These are phyloP conservation scores for Vollenhovia emeryi DNA, from an alignment of 1,140 invertebrate genomes.

Conservation along the genomic window DNA sequence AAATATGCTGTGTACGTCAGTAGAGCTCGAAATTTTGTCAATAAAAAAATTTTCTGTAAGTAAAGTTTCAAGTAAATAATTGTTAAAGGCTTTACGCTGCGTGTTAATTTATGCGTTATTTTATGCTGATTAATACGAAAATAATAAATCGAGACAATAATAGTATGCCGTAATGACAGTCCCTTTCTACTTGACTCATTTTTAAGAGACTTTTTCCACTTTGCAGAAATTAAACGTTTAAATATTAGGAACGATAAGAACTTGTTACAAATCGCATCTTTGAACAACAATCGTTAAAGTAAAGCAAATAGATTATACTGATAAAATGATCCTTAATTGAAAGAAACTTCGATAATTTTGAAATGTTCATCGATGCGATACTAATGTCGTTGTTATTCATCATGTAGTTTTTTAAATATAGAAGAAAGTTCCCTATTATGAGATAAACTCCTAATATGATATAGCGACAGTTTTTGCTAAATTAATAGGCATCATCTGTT, in stretches of 20 bases:
- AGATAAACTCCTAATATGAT: no score
- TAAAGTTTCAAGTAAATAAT: neutral
- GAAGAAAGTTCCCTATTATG: no score
- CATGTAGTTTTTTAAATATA: neutral
- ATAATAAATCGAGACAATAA: neutral
- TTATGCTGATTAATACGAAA: neutral
- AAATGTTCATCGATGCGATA: neutral
- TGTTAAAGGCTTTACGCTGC: neutral
- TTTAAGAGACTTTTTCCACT: neutral
- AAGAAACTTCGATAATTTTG: neutral
- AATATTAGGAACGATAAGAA: neutral
- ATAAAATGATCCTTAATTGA: neutral
- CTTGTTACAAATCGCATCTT: neutral
- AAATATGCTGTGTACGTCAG: neutral
- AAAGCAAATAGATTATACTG: neutral
- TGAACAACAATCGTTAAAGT: neutral
- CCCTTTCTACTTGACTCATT: neutral
- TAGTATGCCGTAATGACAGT: neutral
- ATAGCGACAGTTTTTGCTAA: no score
- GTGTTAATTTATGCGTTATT: neutral
- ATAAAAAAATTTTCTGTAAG: neutral
- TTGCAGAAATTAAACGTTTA: neutral
- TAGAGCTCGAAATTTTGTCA: neutral
- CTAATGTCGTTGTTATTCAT: neutral
- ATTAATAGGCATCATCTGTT: no score